Conservation (phyloP, 1,140 invertebrate genomes). For the Drosophila leontia region DNA sequence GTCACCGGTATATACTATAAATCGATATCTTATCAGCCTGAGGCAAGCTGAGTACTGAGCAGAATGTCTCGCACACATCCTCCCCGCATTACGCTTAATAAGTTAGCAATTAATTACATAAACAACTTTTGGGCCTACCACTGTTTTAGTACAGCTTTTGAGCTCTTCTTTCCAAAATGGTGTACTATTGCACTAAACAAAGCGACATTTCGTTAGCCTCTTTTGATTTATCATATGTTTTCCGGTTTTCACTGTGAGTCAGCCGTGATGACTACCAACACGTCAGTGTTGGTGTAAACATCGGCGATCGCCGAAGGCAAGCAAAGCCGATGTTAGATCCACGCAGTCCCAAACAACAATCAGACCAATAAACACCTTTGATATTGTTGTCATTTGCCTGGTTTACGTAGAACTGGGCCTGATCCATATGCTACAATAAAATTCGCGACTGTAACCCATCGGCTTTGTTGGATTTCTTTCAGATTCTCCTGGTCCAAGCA, state of each 20-base stretch:
- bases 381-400: not conserved
- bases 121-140: constrained; percentile 4
- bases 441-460: constrained; percentile 3
- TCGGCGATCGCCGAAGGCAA: not conserved
- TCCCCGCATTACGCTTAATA: constrained; percentile 3
- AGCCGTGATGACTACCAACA: constrained; percentile 13
- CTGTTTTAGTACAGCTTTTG: too few relatives aligned
- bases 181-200: not conserved
- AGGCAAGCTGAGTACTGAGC: not conserved
- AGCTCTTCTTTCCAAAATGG: not conserved
- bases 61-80: not conserved
- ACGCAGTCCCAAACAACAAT: not conserved
- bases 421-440: not conserved
- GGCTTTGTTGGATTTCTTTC: constrained; percentile 31
- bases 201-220: constrained; percentile 11
- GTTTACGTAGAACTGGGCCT: not conserved
- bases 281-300: constrained; percentile 14
- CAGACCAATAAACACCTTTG: constrained; percentile 15
- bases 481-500: constrained; percentile 66
- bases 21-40: constrained; percentile 74
- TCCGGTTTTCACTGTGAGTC: constrained; percentile 23
- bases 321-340: not conserved
- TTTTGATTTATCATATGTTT: constrained; percentile 7
- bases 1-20: constrained; percentile 30
- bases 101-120: constrained; percentile 25